Base-by-base conservation (phyloP, 2,888 invertebrate genomes). In the Drosophila monieri region DNA sequence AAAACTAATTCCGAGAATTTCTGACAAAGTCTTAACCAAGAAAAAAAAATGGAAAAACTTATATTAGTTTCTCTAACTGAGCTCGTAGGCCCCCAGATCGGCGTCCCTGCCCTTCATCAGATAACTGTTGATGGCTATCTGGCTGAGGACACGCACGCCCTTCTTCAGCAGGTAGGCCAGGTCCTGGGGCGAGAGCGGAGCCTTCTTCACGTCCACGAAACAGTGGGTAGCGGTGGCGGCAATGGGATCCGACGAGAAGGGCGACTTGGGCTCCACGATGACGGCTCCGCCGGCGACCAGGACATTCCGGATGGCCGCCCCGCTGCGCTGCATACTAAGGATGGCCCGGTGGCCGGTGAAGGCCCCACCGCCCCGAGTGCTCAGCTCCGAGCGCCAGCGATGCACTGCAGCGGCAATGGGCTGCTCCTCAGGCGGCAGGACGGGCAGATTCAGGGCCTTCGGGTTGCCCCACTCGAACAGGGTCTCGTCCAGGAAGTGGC, bases 381-480 rank as follows among this genome's bases (percentile, higher is more conserved):
- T 15, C 30, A 81, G 15, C 78, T 93, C 93, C 35, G 92, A 90
- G 1, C 97, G 93, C 97, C 97, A 97, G 72, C 93, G 93, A 84
- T 94, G 91, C 2, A 94, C 94, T 0, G 95, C 94, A 1, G 91
- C 90, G 0, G 94, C 94, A 10, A 95, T 92, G 0, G 90, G 86
- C 2, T 92, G 92, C 73, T 94, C 93, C 0, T 90, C 80, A 89
- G 92, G 30, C 80, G 92, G 27, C 90, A 93, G 47, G 46, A 92
- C 74, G 30, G 92, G 84, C 3, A 94, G 88, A 0, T 92, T 89
- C 2, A 91, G 91, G 0, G 95, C 94, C 53, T 91, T 90, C 0
- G 95, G 95, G 90, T 97, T 97, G 3, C 97, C 97, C 95, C 96
- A 97, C 89, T 97, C 97, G 90, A 93, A 97, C 0, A 94, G 93